Evolutionary conservation across 2,797 vertebrate species (phyloP), one percentile per base, ranked within the genome.

Genomic region (Phaenicophaeus curvirostris): DNA sequence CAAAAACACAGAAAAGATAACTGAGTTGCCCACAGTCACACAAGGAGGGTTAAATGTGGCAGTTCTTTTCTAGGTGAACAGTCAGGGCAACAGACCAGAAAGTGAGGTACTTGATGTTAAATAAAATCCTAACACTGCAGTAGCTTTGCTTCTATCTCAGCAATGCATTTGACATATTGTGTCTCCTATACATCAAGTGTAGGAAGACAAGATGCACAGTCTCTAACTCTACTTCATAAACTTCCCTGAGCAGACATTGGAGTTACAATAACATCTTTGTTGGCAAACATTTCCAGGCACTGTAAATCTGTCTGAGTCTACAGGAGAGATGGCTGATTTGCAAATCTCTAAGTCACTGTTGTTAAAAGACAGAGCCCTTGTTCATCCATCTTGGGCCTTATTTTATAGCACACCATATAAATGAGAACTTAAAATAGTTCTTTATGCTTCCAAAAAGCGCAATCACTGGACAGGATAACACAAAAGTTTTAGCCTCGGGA

Each of bases 301-400:
- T 69, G 91, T 96, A 89, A 89, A 76, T 93, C 73, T 95, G 85
- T 61, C 89, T 87, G 75, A 63, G 61, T 92, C 44, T 92, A 85
- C 37, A 75, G 69, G 87, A 91, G 62, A 91, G 92, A 96, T 86
- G 89, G 92, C 53, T 92, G 93, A 90, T 77, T 58, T 78, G 63
- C 94, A 87, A 94, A 77, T 85, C 96, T 96, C 92, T 71, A 96
- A 93, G 88, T 95, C 62, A 76, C 31, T 75, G 85, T 79, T 97
- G 93, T 90, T 94, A 94, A 92, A 97, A 97, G 95, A 90, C 95
- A 97, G 96, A 97, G 79, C 87, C 94, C 55, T 73, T 59, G 42
- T 96, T 96, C 94, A 94, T 96, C 92, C 87, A 85, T 93, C 94
- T 93, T 67, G 76, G 59, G 50, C 62, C 89, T 90, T 92, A 95